Evolutionary conservation across 2,888 invertebrate genomes (phyloP).

Genomic region (Thysanoteuthis rhombus): DNA sequence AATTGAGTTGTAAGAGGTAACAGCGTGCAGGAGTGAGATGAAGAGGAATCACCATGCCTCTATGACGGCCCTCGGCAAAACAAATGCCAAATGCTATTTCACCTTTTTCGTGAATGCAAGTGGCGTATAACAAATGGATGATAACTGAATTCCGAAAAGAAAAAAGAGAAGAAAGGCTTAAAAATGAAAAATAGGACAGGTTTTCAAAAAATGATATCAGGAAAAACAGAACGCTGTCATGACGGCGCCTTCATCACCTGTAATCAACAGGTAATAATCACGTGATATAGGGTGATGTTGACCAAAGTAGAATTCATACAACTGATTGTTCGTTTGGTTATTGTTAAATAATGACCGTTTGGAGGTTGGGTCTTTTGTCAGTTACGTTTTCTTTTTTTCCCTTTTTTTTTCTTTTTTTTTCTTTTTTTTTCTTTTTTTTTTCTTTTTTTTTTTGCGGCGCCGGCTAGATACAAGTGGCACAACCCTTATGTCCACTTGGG

Average conservation of each 20-base stretch:
- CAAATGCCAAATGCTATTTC: no score
- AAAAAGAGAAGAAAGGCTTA: neutral
- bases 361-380: neutral
- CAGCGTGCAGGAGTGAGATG: no score
- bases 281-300: neutral
- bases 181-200: neutral
- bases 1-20: no score
- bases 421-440: neutral
- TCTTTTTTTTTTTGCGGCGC: neutral
- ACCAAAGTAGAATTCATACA: neutral
- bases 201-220: neutral
- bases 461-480: neutral
- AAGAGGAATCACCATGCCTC: no score
- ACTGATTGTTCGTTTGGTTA: neutral
- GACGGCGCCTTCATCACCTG: neutral
- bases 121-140: no score
- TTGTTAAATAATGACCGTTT: neutral
- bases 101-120: no score
- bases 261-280: neutral
- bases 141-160: no score
- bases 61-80: no score
- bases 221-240: neutral
- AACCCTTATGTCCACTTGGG: neutral
- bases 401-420: neutral
- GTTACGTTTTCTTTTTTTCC: no score